phyloP scores from a whole-genome alignment of 92 coral and sea anemone genomes.

The Ricordea florida region DNA sequence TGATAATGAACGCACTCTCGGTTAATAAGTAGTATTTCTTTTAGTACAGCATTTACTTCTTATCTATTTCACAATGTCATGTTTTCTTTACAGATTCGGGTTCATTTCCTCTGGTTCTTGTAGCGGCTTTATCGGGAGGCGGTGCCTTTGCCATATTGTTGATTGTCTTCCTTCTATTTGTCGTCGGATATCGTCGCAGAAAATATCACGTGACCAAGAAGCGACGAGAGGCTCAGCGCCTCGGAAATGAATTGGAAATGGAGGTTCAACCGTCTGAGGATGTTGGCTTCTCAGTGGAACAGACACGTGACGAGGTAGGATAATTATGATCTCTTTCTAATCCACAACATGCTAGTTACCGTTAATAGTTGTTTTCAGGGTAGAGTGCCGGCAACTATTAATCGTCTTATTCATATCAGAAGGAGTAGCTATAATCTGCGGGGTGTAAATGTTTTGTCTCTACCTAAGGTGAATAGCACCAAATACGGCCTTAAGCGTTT shows the following conservation, averaged over 20 bases:
- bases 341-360: too few relatives aligned
- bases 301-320: not conserved
- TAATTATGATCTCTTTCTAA: too few relatives aligned
- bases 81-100: not conserved
- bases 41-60: not conserved
- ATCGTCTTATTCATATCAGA: too few relatives aligned
- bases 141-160: not conserved
- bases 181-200: not conserved
- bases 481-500: too few relatives aligned
- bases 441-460: too few relatives aligned
- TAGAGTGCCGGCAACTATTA: too few relatives aligned
- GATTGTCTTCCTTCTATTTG: not conserved
- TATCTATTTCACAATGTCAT: not conserved
- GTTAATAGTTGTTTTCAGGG: too few relatives aligned
- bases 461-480: too few relatives aligned
- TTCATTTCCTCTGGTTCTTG: not conserved
- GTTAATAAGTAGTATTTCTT: not conserved
- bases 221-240: not conserved
- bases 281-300: not conserved
- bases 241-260: not conserved
- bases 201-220: not conserved
- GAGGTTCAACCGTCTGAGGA: not conserved
- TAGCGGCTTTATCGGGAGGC: not conserved
- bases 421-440: too few relatives aligned
- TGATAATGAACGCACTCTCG: too few relatives aligned